Base-by-base conservation (phyloP, 2,888 invertebrate species). In the Tenthredo mesomela region DNA sequence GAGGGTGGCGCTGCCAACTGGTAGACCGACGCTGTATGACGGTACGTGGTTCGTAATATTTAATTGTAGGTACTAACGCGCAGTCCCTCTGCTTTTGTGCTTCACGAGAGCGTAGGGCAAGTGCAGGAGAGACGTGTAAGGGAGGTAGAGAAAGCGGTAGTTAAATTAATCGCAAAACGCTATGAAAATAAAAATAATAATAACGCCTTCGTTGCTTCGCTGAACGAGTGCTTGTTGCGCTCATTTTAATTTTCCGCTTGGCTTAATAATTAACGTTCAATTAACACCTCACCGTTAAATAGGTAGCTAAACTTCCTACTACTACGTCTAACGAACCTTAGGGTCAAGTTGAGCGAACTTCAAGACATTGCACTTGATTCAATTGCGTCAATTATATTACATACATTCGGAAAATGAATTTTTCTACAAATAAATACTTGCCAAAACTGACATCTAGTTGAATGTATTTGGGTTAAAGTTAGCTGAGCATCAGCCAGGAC, bases 91-190 rank as follows among this genome's bases (percentile, higher is more conserved):
- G 40, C 61, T 40, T 80, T 80, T 61, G 80, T 61, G 80, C 61
- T 80, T 67, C 25, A 47, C 67, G 10, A 18, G 70, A 65, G 67
- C 50, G 82, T 25, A 43, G 67, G 67, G 47, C 82, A 67, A 82
- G 47, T 67, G 82, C 40, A n/a, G 77, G 25, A 80, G 80, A 25
- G 50, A n/a, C 43, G 33, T 6, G 78, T 40, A n/a, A 21, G n/a
- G 50, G 54, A 54, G 37, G 37, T 61, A 65, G 67, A 65, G 82
- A 70, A 67, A 67, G 82, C 67, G 67, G 67, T 70, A 47, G 82
- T 89, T 89, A 88, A 90, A 90, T 90, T 90, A 89, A 90, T 91
- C 89, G 89, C 77, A 88, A 87, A 86, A 87, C 86, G 85, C 87
- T 87, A 87, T 87, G 88, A 89, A 91, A 91, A 91, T 90, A 91